phyloP scores from a whole-genome alignment of 2,888 invertebrate genomes.

The Xylocampa areola region DNA sequence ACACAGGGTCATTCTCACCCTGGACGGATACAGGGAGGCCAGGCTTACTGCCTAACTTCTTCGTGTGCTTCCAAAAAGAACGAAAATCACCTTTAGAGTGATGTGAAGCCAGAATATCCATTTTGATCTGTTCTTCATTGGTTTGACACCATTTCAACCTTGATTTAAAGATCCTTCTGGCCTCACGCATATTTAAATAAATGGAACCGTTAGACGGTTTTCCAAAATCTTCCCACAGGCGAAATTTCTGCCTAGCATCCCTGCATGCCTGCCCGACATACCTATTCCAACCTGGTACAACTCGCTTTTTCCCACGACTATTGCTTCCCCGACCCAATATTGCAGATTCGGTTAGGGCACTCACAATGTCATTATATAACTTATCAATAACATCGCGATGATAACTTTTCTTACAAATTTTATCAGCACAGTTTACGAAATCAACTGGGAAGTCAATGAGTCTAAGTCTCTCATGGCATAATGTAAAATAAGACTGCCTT shows the following conservation, averaged over 20 bases:
- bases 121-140: too few relatives aligned
- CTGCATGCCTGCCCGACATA: constrained; percentile 4
- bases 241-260: constrained; percentile 22
- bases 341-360: background rate
- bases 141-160: constrained; percentile 1
- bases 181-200: constrained; percentile 12
- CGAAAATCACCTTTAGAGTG: too few relatives aligned
- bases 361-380: background rate
- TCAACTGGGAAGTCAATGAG: constrained; percentile 5
- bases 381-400: background rate
- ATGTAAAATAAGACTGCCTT: too few relatives aligned
- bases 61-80: too few relatives aligned
- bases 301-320: background rate
- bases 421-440: background rate
- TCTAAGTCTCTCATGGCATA: background rate
- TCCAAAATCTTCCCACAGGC: constrained; percentile 13
- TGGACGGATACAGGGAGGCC: background rate
- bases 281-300: background rate
- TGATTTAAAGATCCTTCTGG: constrained; percentile 24
- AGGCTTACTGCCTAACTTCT: too few relatives aligned
- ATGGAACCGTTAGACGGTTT: constrained; percentile 21
- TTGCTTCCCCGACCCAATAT: background rate
- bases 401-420: background rate
- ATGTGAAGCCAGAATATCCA: too few relatives aligned
- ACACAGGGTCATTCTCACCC: background rate